Evolutionary conservation across 2,888 invertebrate genomes (phyloP), one percentile per base, ranked within the genome.

Genomic region (Ferdinandea cuprea): DNA sequence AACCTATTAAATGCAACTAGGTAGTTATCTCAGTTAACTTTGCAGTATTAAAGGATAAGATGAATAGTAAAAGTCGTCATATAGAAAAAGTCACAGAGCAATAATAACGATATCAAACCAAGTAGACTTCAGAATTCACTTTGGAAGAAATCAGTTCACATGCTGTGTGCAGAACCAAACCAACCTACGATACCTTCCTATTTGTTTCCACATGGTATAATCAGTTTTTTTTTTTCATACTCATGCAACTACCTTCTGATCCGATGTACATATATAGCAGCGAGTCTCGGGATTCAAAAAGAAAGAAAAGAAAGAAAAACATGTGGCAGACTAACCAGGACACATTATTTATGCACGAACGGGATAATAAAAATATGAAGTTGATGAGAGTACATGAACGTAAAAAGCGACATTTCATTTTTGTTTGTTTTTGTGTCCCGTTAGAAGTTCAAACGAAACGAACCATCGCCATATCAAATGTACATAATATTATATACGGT

Each of bases 351-450:
- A 61, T 61, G 46, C 44, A 61, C 61, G 50, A 50, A 48, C 50
- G 50, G 30, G 37, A 50, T 65, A 50, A 50, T 65, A 65, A 65
- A 65, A 50, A 65, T 50, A 63, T 50, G 37, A 65, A 65, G 35
- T 65, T 50, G 63, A 65, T 25, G 37, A 35, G 63, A 50, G 63
- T 25, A 50, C 50, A 65, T 37, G 48, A 48, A 35, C 50, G 37
- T 65, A 37, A 65, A 65, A 65, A 40, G 37, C 37, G 25, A 25
- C 30, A 44, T 50, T 48, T 50, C 21, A 21, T 46, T 25, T 48
- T 37, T 63, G 15, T 48, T n/a, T 58, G 25, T 63, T 17, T 48
- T n/a, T 58, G 25, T 15, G 8, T 15, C 7, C 3, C 8, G 9
- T 11, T 17, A 15, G 11, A 32, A 52, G 30, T 52, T 52, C 30